Conservation (phyloP, 2,888 invertebrate genomes). For the Theristus sp. region DNA sequence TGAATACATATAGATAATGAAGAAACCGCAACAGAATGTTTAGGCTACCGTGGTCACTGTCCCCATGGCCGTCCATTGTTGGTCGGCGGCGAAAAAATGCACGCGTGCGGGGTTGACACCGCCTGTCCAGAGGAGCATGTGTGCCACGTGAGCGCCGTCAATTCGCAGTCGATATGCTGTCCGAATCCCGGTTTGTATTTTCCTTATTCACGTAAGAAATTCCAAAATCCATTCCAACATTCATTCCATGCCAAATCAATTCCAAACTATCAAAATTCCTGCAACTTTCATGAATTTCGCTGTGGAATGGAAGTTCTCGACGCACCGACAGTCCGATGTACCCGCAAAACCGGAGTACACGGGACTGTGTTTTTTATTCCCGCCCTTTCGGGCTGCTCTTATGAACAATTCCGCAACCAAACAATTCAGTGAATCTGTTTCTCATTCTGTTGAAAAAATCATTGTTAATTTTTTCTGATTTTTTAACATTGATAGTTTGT, state of each 20-base stretch:
- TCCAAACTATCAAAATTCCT: too few species aligned
- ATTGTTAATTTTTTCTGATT: too few species aligned
- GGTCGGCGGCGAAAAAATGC: conserved; percentile 1
- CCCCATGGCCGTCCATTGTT: conserved; percentile 10
- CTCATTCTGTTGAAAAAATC: too few species aligned
- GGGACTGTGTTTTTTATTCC: not conserved
- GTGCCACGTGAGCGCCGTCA: conserved; percentile 10
- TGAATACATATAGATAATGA: too few species aligned
- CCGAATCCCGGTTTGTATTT: conserved; percentile 14
- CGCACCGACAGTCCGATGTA: not conserved
- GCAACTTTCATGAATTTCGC: too few species aligned
- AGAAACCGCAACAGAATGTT: not conserved
- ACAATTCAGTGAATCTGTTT: too few species aligned
- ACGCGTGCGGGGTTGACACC: conserved; percentile 9
- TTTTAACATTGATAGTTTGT: too few species aligned
- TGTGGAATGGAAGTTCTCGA: not conserved
- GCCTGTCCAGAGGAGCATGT: conserved; percentile 8
- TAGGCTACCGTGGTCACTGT: conserved; percentile 9
- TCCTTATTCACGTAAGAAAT: too few species aligned
- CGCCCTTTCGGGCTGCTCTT: too few species aligned
- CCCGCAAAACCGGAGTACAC: not conserved
- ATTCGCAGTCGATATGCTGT: conserved; percentile 15
- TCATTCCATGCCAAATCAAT: too few species aligned
- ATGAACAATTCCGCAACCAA: too few species aligned
- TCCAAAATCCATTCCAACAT: too few species aligned